Evolutionary conservation across 2,888 invertebrate species (phyloP).

Genomic region (Notodonta ziczac): DNA sequence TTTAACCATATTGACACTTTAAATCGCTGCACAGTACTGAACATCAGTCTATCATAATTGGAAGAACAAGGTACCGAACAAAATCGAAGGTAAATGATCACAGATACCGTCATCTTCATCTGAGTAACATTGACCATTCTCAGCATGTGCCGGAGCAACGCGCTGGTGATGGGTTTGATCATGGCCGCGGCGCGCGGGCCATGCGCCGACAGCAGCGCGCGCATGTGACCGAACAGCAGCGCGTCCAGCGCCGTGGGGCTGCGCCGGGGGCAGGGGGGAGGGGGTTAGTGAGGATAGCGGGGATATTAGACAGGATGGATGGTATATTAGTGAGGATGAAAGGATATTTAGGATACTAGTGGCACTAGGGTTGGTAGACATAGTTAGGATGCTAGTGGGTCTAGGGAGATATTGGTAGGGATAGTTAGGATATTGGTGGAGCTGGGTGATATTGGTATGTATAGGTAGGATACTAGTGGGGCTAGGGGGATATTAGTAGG

Average conservation of each 20-base stretch:
- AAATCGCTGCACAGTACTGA: too few relatives aligned
- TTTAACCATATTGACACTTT: too few relatives aligned
- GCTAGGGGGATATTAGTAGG: not conserved
- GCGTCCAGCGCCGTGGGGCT: slow-evolving; percentile 92
- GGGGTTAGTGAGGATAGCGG: not conserved
- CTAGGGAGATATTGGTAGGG: too few relatives aligned
- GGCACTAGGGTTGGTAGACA: too few relatives aligned
- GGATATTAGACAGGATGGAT: not conserved
- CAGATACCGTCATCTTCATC: slow-evolving; percentile 65
- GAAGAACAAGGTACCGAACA: too few relatives aligned
- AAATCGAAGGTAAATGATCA: not conserved
- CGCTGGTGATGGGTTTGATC: slow-evolving; percentile 71
- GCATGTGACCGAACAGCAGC: slow-evolving; percentile 88
- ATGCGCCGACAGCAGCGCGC: slow-evolving; percentile 68
- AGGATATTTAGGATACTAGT: too few relatives aligned
- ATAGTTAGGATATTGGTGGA: not conserved
- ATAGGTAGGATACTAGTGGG: not conserved
- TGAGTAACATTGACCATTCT: slow-evolving; percentile 57
- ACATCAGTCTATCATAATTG: too few relatives aligned
- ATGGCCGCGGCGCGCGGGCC: slow-evolving; percentile 59
- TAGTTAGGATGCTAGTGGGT: too few relatives aligned
- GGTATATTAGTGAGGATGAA: too few relatives aligned
- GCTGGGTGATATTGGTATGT: too few relatives aligned
- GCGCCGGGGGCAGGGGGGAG: slow-evolving; percentile 14
- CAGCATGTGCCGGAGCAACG: slow-evolving; percentile 63